Evolutionary conservation across 2,797 vertebrate species (phyloP).

Genomic region (Hylomyscus alleni): DNA sequence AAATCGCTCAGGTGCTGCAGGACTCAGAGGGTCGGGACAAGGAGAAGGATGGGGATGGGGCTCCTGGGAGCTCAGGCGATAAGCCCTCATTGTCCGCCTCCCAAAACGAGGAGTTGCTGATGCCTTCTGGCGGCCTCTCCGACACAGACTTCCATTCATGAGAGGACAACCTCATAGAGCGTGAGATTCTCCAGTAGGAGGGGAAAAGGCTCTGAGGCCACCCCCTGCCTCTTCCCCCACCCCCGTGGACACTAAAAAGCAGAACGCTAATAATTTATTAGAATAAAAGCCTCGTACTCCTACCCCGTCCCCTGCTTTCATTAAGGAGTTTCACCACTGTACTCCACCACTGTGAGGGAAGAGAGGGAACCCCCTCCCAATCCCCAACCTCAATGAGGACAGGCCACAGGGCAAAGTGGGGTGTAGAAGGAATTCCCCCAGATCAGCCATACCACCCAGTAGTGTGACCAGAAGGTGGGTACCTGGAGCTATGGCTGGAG

Average conservation of each 20-base stretch:
- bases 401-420: constrained; percentile 80
- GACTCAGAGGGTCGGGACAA: constrained; percentile 91
- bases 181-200: constrained; percentile 96
- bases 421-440: constrained; percentile 58
- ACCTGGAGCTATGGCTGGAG: constrained; percentile 77
- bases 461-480: constrained; percentile 61
- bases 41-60: constrained; percentile 90
- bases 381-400: constrained; percentile 72
- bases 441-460: constrained; percentile 55
- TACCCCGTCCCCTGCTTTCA: constrained; percentile 82
- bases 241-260: constrained; percentile 75
- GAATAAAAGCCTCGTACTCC: constrained; percentile 81
- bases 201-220: constrained; percentile 79
- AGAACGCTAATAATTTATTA: constrained; percentile 88
- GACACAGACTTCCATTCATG: constrained; percentile 98
- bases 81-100: constrained; percentile 85
- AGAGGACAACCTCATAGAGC: constrained; percentile 98
- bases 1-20: constrained; percentile 94
- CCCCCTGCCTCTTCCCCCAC: constrained; percentile 48
- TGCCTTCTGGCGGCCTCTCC: constrained; percentile 92
- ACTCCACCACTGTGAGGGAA: not conserved
- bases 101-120: constrained; percentile 95
- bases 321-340: constrained; percentile 75
- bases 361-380: constrained; percentile 4
- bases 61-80: constrained; percentile 80